Evolutionary conservation across 2,888 invertebrate species (phyloP), one percentile per base, ranked within the genome.

Genomic region (Tachina fera): DNA sequence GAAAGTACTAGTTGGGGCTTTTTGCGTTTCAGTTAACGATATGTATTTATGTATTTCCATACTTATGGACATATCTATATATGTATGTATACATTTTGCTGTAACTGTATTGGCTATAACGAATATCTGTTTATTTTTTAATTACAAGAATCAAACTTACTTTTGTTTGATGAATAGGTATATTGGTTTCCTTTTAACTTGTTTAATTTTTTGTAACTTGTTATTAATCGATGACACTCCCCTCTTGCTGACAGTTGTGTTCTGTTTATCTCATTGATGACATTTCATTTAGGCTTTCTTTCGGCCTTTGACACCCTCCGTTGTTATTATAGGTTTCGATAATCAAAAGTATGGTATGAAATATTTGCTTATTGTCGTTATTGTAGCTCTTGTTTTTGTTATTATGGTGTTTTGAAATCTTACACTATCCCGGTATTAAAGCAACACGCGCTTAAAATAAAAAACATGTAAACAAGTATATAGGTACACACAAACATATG

Each of bases 141-240:
- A 39, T 51, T 65, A 19, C 14, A 51, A 72, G 74, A 83, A 86
- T 86, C 86, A 86, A 75, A 86, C 86, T 86, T 83, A 86, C 86
- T 86, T 67, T 83, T 83, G 65, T 65, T 58, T 68, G 43, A 19
- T 49, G 11, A 39, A 31, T 31, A 31, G 5, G 1, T 9, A 13
- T 19, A 31, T 49, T 65, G 31, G 14, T 65, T 53, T 75, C n/a
- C 41, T 65, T 39, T 58, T 14, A 9, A 1, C 4, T 67, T 67
- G 22, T 75, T 65, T 60, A 39, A 3, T 16, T 43, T 19, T 61
- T n/a, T 16, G n/a, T 39, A 9, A 8, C n/a, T 19, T 47, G 13
- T 60, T 19, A 9, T 11, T 43, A 0, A n/a, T 3, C 2, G 43
- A 13, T 11, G 43, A 31, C 16, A 1, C 8, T 45, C 8, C 58